Base-by-base conservation (phyloP, 2,888 invertebrate genomes). In the Scaptomyza cyrtandrae region DNA sequence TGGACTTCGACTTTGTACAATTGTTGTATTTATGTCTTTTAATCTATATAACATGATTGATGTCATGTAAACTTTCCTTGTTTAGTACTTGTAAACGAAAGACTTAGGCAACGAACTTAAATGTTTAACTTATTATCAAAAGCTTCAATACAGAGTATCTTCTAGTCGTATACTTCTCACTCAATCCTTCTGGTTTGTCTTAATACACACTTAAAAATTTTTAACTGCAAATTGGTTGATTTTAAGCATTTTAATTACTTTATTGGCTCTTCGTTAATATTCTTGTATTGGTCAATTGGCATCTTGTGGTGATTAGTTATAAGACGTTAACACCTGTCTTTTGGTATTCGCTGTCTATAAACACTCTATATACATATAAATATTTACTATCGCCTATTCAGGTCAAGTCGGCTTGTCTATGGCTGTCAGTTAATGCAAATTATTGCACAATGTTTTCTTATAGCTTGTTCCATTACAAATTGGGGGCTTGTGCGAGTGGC, bases 381-480 rank as follows among this genome's bases (percentile, higher is more conserved):
- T 57, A 75, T 83, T 69, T 64, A 65, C 67, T 69, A 65, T 80
- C 53, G 49, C 66, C 24, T 70, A 87, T 66, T 69, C 71, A 66
- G 82, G 88, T 83, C 82, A 83, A 83, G 57, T 74, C 84, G 81
- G 57, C 88, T 65, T 80, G 88, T 76, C 79, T 48, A 19, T 54
- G 60, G 56, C 74, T 74, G 72, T 80, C 86, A 68, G 83, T 83
- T 83, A 83, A 88, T 88, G 82, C 88, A 83, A 83, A 83, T 88
- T 59, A 80, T 86, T 82, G 64, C 61, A 67, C 75, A 78, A 85
- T 68, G 54, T 43, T 56, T 48, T 61, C 33, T 43, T 4, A 29
- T 55, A 52, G 65, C 80, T 57, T 66, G 75, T 78, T 77, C 64
- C 64, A 80, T 68, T 72, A 78, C 75, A 78, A 74, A 78, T 78